These are phyloP conservation scores for Lapara coniferarum DNA, from an alignment of 2,888 invertebrate species.

Conservation along the genomic window DNA sequence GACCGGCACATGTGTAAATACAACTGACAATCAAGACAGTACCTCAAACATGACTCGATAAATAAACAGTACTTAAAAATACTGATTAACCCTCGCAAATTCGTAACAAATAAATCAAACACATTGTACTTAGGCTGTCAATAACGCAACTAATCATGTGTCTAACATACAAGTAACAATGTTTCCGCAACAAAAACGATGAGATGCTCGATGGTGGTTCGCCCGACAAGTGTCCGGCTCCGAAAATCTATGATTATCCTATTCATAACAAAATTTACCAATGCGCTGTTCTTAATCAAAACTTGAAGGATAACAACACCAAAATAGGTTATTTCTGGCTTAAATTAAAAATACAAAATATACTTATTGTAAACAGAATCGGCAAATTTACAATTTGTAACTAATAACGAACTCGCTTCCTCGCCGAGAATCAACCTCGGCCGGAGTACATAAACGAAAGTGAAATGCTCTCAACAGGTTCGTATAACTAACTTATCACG, in stretches of 20 bases:
- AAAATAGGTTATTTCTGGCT: background rate
- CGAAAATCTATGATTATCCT: background rate
- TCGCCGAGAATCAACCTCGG: constrained; percentile 6
- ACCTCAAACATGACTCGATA: background rate
- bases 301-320: constrained; percentile 3
- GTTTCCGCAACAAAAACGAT: background rate
- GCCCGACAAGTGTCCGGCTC: background rate
- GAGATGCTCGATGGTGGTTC: background rate
- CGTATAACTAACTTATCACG: constrained; percentile 50
- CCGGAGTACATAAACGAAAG: background rate
- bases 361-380: constrained; percentile 17
- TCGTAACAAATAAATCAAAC: constrained; percentile 10
- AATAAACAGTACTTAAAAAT: constrained; percentile 12
- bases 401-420: constrained; percentile 2
- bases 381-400: constrained; percentile 6
- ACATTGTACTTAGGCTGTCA: background rate
- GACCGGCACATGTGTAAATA: background rate
- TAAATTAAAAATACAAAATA: background rate
- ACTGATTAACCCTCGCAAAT: background rate
- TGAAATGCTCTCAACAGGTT: constrained; percentile 30
- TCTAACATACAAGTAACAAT: background rate
- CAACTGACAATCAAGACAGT: background rate
- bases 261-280: constrained; percentile 1
- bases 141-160: background rate
- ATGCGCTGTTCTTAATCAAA: constrained; percentile 2